These are phyloP conservation scores for Mactra quadrangularis DNA, from an alignment of 1,140 invertebrate species.

Conservation along the genomic window DNA sequence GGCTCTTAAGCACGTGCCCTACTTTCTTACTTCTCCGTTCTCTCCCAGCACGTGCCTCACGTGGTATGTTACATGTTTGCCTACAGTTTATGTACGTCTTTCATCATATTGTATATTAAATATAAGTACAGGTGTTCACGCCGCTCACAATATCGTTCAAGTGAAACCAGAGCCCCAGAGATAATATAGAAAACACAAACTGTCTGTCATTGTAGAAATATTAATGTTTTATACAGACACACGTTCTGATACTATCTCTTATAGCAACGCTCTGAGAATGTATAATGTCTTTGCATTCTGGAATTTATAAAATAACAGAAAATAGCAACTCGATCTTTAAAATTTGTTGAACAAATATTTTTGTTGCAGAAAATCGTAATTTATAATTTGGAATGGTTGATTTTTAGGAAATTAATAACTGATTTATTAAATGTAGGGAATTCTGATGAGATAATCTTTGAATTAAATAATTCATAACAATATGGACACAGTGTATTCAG, in stretches of 20 bases:
- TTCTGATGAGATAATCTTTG: too few relatives aligned
- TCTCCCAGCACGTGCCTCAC: too few relatives aligned
- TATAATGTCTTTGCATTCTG: neutral
- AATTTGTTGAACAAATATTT: neutral
- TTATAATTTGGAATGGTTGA: neutral
- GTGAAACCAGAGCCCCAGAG: constrained; percentile 16
- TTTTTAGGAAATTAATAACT: neutral
- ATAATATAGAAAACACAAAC: constrained; percentile 4
- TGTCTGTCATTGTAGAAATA: constrained; percentile 17
- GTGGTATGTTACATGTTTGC: too few relatives aligned
- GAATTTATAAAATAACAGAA: neutral
- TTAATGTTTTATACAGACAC: constrained; percentile 26
- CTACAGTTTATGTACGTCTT: too few relatives aligned
- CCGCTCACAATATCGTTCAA: constrained; percentile 1
- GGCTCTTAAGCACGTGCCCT: too few relatives aligned
- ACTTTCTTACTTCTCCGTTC: too few relatives aligned
- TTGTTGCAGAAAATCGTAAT: neutral
- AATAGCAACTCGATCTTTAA: neutral
- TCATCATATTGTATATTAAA: constrained; percentile 6
- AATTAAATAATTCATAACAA: too few relatives aligned
- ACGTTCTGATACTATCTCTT: constrained; percentile 1
- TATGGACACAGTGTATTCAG: too few relatives aligned
- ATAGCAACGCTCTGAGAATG: neutral
- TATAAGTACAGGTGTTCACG: constrained; percentile 3
- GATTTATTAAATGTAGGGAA: too few relatives aligned